These are phyloP conservation scores for Steinernema feltiae DNA, from an alignment of 1,140 invertebrate genomes.

Conservation along the genomic window DNA sequence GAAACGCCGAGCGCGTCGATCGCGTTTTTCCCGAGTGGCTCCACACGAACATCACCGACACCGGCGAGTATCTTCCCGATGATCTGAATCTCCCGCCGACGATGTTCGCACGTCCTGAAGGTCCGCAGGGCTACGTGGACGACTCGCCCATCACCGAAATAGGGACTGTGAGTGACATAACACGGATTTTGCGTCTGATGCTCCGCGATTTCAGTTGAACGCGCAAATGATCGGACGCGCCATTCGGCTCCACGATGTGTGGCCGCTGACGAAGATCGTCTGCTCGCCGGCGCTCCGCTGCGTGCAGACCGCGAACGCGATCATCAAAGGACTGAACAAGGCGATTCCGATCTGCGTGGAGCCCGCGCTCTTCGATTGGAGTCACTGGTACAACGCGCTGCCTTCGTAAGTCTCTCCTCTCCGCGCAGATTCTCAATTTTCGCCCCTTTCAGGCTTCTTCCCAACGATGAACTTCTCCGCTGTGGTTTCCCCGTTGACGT, in stretches of 20 bases:
- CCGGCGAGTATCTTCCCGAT: constrained; percentile 67
- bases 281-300: constrained; percentile 80
- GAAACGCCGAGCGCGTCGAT: constrained; percentile 40
- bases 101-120: constrained; percentile 61
- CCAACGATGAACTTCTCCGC: constrained; percentile 65
- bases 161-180: constrained; percentile 60
- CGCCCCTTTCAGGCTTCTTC: constrained; percentile 21
- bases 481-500: constrained; percentile 73
- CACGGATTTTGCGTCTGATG: constrained; percentile 58
- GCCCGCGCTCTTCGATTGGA: constrained; percentile 82
- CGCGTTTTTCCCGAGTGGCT: constrained; percentile 41
- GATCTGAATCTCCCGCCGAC: constrained; percentile 81
- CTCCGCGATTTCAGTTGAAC: constrained; percentile 17
- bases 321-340: constrained; percentile 58
- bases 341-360: constrained; percentile 69
- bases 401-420: constrained; percentile 72
- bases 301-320: constrained; percentile 70
- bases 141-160: constrained; percentile 82
- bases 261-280: constrained; percentile 69
- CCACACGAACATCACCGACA: constrained; percentile 29
- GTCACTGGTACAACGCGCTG: constrained; percentile 78
- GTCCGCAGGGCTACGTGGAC: constrained; percentile 68
- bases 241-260: constrained; percentile 25
- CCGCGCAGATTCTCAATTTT: constrained; percentile 6
- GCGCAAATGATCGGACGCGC: constrained; percentile 25